These are phyloP conservation scores for Drosophila nikananu DNA, from an alignment of 1,140 invertebrate genomes.

Conservation along the genomic window DNA sequence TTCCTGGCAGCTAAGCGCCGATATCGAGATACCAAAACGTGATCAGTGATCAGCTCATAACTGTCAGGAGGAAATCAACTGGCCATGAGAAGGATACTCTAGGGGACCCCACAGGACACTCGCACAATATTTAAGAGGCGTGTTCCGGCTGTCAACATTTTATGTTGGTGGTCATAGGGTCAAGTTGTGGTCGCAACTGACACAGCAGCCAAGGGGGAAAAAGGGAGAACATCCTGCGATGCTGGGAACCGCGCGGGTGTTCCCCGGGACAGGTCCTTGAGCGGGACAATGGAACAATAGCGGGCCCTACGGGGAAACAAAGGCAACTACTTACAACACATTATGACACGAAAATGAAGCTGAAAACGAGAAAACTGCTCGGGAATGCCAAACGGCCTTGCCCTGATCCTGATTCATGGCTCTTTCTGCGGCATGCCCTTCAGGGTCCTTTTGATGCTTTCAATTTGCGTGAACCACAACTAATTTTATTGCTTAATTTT, in stretches of 20 bases:
- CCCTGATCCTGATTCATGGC: conserved; percentile 74
- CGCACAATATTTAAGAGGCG: conserved; percentile 82
- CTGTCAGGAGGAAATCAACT: conserved; percentile 70
- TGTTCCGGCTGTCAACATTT: conserved; percentile 84
- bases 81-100: conserved; percentile 17
- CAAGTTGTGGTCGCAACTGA: conserved; percentile 73
- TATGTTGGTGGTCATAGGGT: conserved; percentile 82
- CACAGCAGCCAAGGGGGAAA: conserved; percentile 40
- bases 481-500: conserved; percentile 85
- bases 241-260: conserved; percentile 76
- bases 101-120: conserved; percentile 70
- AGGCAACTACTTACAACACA: conserved; percentile 80
- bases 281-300: conserved; percentile 63
- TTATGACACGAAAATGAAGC: conserved; percentile 73
- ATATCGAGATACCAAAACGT: conserved; percentile 59
- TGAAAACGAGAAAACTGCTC: conserved; percentile 42
- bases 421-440: conserved; percentile 69
- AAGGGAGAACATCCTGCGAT: conserved; percentile 13
- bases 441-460: conserved; percentile 71
- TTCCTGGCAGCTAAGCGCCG: conserved; percentile 53
- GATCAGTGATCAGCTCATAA: conserved; percentile 76
- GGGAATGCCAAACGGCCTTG: conserved; percentile 55
- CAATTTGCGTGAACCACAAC: conserved; percentile 82
- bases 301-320: conserved; percentile 67
- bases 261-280: conserved; percentile 73